These are phyloP conservation scores for Pipra filicauda DNA, from an alignment of 2,113 vertebrate species.

Conservation along the genomic window DNA sequence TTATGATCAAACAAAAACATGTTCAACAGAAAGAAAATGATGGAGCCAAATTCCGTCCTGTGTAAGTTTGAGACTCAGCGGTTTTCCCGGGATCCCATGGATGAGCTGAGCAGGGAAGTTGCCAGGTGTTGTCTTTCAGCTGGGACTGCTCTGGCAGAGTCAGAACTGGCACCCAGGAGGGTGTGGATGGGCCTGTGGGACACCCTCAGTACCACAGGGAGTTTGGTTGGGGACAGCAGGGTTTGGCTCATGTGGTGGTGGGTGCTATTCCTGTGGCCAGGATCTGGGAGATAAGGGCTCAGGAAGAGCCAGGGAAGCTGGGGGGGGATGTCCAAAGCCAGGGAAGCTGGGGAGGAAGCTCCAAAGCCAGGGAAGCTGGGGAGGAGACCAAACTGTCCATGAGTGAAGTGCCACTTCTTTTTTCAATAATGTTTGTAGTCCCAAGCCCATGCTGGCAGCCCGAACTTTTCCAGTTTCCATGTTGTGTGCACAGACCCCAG, in stretches of 20 bases:
- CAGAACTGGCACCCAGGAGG: background rate
- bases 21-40: background rate
- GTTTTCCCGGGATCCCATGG: rapidly evolving
- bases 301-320: background rate
- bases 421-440: background rate
- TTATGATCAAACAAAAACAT: conserved; percentile 20
- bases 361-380: too few species aligned
- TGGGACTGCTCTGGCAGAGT: background rate
- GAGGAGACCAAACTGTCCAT: background rate
- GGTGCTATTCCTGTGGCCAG: background rate
- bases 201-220: background rate
- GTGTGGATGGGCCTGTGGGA: background rate
- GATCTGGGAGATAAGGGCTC: background rate
- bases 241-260: rapidly evolving
- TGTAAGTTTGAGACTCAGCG: background rate
- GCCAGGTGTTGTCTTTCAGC: background rate
- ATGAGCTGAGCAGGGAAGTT: background rate
- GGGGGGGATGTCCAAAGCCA: too few species aligned
- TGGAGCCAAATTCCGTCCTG: background rate
- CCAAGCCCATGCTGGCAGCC: background rate
- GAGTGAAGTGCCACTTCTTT: background rate
- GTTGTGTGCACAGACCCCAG: background rate
- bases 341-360: too few species aligned
- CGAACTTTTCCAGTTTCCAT: background rate
- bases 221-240: background rate